Base-by-base conservation (phyloP, 2,888 invertebrate species). In the Torymus aiolomorphi region DNA sequence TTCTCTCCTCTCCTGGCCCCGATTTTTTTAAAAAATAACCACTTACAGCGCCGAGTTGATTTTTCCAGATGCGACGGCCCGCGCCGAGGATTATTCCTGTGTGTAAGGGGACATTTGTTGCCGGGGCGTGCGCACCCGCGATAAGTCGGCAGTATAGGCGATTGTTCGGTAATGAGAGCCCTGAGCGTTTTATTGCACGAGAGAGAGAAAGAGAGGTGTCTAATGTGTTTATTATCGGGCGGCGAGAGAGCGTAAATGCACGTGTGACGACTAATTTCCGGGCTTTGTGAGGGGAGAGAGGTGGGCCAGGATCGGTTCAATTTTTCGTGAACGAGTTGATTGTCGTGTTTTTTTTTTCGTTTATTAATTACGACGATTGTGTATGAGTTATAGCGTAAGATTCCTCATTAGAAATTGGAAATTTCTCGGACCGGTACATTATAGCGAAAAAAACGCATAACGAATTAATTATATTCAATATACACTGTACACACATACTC, bases 1-100 rank as follows among this genome's bases (percentile, higher is more conserved):
- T 80, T 78, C 66, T 12, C 59, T 61, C n/a, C 61, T 2, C 59
- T 14, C 65, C 49, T 52, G n/a, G n/a, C 5, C 31, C 31, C 62
- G 63, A 79, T 74, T 74, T 79, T 79, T 74, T 78, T 59, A 52
- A 71, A 63, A 65, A 65, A 18, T 62, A 31, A 31, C 31, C 31
- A 31, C 31, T 31, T 31, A 31, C 24, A 5, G 42, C 62, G 14
- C 31, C 3, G 49, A 2, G 20, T 56, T 57, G 62, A 56, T 54
- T 76, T 69, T 69, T 18, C 54, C 62, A 62, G 49, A 51, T 56
- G 31, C 31, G 31, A 31, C 31, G 31, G 31, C 20, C 20, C 20
- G 20, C 20, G 20, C 3, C 31, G 31, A 31, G 31, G 31, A 31
- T 31, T 31, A 31, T 31, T 31, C 31, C 5, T 31, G 2, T 31